Evolutionary conservation across 35 echinoderm and acorn worm genomes (phyloP).

Genomic region (Ophioderma brevispina): DNA sequence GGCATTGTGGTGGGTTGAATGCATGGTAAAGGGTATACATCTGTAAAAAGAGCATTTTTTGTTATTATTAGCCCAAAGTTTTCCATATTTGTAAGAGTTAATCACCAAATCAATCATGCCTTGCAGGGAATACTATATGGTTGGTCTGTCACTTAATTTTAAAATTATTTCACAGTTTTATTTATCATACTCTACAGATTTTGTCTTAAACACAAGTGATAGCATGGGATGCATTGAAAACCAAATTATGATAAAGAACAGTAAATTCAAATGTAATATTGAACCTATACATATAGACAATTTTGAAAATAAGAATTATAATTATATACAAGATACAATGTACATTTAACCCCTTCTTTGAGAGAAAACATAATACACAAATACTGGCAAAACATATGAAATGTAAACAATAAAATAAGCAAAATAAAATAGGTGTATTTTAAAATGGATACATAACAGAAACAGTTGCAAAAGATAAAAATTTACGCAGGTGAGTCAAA

Average conservation of each 20-base stretch:
- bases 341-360: neutral
- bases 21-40: too few species aligned
- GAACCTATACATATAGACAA: neutral
- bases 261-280: neutral
- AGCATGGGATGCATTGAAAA: too few species aligned
- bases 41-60: too few species aligned
- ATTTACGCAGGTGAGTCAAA: neutral
- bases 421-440: neutral
- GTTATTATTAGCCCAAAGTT: too few species aligned
- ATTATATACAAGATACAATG: slow-evolving; percentile 5
- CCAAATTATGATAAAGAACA: neutral
- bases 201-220: too few species aligned
- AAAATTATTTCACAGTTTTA: too few species aligned
- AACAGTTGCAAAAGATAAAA: neutral
- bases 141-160: too few species aligned
- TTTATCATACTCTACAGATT: too few species aligned
- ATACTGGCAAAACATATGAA: slow-evolving; percentile 2
- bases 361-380: neutral
- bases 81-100: too few species aligned
- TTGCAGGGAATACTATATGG: too few species aligned
- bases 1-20: too few species aligned
- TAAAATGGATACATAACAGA: neutral
- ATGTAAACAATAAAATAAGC: neutral
- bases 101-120: too few species aligned
- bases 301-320: neutral